Conservation (phyloP, 1,140 invertebrate genomes). For the Hylyphantes graminicola region DNA sequence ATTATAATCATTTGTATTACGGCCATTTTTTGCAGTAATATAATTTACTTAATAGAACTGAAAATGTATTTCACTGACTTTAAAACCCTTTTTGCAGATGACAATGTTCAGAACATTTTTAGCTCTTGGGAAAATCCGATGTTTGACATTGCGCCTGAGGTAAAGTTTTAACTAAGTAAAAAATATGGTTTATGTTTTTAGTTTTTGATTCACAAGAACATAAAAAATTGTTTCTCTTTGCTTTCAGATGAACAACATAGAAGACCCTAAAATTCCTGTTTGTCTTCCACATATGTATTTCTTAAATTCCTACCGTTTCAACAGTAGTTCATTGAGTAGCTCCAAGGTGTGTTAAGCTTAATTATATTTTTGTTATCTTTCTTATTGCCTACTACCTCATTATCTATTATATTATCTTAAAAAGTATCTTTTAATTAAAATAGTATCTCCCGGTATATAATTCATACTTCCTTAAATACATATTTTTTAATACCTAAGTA, state of each 20-base stretch:
- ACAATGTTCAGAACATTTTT: slow-evolving; percentile 31
- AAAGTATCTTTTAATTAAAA: too few relatives aligned
- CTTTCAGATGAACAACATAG: slow-evolving; percentile 15
- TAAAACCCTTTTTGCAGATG: background rate
- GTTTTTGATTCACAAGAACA: background rate
- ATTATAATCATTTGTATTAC: too few relatives aligned
- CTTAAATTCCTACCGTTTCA: slow-evolving; percentile 54
- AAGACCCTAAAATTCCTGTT: background rate
- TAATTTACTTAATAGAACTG: too few relatives aligned
- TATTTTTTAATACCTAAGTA: too few relatives aligned
- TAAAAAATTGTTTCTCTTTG: background rate
- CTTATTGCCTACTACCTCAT: too few relatives aligned
- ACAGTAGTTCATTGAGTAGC: slow-evolving; percentile 12
- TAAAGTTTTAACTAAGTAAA: background rate
- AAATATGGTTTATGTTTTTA: background rate
- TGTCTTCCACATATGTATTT: slow-evolving; percentile 28
- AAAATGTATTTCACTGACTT: too few relatives aligned
- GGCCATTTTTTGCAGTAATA: too few relatives aligned
- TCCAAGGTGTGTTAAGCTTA: slow-evolving; percentile 26
- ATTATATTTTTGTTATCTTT: too few relatives aligned
- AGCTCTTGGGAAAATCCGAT: slow-evolving; percentile 49
- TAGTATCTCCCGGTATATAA: too few relatives aligned
- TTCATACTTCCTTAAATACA: too few relatives aligned
- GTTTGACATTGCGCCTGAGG: slow-evolving; percentile 39
- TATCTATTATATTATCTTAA: too few relatives aligned